Percentiles rank a stretch among this genome's conserved stretches.
These are phyloP conservation scores for Acrobasis consociella DNA, from an alignment of 2,888 invertebrate genomes.

Conservation along the genomic window DNA sequence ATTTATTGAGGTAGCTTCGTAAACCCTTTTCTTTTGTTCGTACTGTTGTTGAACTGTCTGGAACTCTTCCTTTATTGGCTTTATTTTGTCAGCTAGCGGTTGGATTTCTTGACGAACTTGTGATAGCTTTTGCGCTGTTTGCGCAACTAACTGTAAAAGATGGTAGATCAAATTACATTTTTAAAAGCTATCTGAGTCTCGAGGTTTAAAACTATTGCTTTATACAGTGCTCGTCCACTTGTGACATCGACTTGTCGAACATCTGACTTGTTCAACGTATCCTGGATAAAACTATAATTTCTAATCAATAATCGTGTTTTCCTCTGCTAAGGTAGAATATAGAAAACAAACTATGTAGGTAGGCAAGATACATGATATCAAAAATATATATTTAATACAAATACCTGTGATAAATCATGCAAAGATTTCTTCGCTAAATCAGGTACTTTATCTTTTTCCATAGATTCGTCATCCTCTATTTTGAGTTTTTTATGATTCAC, in stretches of 20 bases:
- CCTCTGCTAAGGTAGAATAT: no score
- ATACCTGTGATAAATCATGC: constrained; percentile 76
- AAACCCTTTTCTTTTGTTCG: constrained; percentile 86
- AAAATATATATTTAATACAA: background rate
- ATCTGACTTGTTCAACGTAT: no score
- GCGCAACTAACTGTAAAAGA: constrained; percentile 80
- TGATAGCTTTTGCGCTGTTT: constrained; percentile 82
- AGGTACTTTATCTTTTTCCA: constrained; percentile 68
- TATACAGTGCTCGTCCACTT: background rate
- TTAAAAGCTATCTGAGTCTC: background rate
- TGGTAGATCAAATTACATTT: no score
- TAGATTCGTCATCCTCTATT: constrained; percentile 82
- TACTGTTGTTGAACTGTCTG: constrained; percentile 85
- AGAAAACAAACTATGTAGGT: no score
- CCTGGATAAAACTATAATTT: no score
- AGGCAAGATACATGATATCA: no score
- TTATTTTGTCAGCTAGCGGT: constrained; percentile 78
- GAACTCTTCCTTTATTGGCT: constrained; percentile 85
- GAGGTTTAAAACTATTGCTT: background rate
- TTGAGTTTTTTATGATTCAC: constrained; percentile 77
- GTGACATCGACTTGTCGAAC: no score
- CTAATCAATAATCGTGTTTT: no score
- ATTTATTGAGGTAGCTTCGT: constrained; percentile 85
- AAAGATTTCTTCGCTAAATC: constrained; percentile 71
- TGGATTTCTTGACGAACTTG: constrained; percentile 76